phyloP scores from a whole-genome alignment of 2,113 vertebrate species.

The Tachysurus vachellii region DNA sequence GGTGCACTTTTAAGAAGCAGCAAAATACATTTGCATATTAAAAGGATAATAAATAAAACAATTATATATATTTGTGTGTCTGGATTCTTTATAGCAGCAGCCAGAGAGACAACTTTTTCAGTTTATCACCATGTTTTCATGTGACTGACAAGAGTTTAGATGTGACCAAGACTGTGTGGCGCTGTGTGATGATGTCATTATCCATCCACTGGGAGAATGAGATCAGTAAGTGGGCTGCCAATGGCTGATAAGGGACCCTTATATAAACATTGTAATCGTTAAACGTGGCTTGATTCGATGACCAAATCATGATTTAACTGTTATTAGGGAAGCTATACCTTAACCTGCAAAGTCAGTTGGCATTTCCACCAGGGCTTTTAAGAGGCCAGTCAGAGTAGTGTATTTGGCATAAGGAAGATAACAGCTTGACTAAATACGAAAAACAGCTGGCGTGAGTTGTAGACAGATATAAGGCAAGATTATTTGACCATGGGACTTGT shows the following conservation, averaged over 20 bases:
- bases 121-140: neutral
- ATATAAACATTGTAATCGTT: slow-evolving; percentile 77
- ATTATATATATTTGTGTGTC: neutral
- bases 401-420: slow-evolving; percentile 40
- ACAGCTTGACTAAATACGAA: slow-evolving; percentile 53
- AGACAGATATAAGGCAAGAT: slow-evolving; percentile 53
- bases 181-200: slow-evolving; percentile 77
- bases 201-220: slow-evolving; percentile 71
- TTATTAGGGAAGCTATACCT: slow-evolving; percentile 63
- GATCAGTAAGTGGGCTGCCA: slow-evolving; percentile 72
- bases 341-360: slow-evolving; percentile 57
- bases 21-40: neutral
- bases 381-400: slow-evolving; percentile 57
- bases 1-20: neutral
- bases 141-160: slow-evolving; percentile 16
- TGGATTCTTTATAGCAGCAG: neutral
- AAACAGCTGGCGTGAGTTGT: slow-evolving; percentile 44
- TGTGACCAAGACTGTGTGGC: slow-evolving; percentile 32
- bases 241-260: slow-evolving; percentile 76
- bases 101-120: neutral
- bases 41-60: neutral
- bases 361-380: slow-evolving; percentile 58
- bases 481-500: slow-evolving; percentile 49
- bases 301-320: slow-evolving; percentile 58
- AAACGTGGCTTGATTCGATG: slow-evolving; percentile 69